phyloP scores from a whole-genome alignment of 2,888 invertebrate genomes.

The Piscicola geometra region DNA sequence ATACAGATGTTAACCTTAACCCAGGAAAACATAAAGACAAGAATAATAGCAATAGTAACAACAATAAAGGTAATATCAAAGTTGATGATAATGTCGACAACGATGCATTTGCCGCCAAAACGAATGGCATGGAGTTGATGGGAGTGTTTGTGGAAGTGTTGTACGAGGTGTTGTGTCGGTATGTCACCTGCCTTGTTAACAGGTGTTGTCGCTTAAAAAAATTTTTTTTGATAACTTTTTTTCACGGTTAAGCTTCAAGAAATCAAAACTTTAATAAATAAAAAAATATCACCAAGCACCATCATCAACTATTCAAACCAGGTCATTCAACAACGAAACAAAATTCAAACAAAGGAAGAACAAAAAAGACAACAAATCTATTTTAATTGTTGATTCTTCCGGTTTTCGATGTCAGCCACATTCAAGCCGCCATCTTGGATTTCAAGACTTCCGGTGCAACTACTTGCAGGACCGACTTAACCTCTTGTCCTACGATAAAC shows the following conservation, averaged over 20 bases:
- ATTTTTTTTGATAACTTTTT: too few relatives aligned
- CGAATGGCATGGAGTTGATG: slow-evolving; percentile 27
- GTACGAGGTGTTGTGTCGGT: slow-evolving; percentile 24
- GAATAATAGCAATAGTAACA: too few relatives aligned
- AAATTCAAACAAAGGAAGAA: too few relatives aligned
- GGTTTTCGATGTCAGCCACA: slow-evolving; percentile 29
- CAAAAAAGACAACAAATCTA: slow-evolving; percentile 1
- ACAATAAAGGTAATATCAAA: background rate
- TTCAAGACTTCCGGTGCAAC: slow-evolving; percentile 30
- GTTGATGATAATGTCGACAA: background rate
- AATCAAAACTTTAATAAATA: too few relatives aligned
- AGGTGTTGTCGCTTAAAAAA: too few relatives aligned
- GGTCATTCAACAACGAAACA: background rate
- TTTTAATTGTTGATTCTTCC: slow-evolving; percentile 30
- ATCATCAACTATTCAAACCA: too few relatives aligned
- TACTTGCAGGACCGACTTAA: slow-evolving; percentile 30
- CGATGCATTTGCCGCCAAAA: background rate
- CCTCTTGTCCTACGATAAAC: background rate
- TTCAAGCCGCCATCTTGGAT: background rate
- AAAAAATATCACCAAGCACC: too few relatives aligned
- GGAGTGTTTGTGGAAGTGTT: slow-evolving; percentile 30
- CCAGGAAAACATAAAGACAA: too few relatives aligned
- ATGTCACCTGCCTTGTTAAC: slow-evolving; percentile 32
- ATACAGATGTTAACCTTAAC: too few relatives aligned
- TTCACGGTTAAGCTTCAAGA: too few relatives aligned